These are phyloP conservation scores for Tokudaia tokunoshimensis DNA, from an alignment of 2,797 vertebrate genomes.

Conservation along the genomic window DNA sequence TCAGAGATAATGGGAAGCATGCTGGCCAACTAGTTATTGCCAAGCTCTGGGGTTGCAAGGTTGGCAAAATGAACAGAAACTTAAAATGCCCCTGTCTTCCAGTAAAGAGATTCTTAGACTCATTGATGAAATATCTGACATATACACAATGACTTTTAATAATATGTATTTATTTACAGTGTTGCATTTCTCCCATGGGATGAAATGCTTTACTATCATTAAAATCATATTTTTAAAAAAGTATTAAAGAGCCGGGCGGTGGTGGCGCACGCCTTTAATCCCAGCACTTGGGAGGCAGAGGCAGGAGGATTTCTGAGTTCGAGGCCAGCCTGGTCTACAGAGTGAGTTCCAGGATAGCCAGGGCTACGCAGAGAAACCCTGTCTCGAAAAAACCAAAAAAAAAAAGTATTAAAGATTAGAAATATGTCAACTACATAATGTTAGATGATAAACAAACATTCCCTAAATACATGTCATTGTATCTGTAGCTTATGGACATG, in stretches of 20 bases:
- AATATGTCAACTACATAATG: background rate
- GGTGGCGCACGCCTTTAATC: too few relatives aligned
- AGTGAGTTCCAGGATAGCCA: too few relatives aligned
- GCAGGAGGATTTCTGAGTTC: too few relatives aligned
- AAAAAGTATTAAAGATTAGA: conserved; percentile 24
- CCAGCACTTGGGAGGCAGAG: too few relatives aligned
- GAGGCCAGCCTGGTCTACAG: too few relatives aligned
- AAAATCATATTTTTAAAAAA: conserved; percentile 30
- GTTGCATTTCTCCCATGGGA: background rate
- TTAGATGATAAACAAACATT: conserved; percentile 11
- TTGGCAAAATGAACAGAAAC: background rate
- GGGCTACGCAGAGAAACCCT: too few relatives aligned
- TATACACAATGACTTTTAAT: background rate
- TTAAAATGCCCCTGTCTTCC: background rate
- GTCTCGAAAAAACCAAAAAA: too few relatives aligned
- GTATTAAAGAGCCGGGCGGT: conserved; percentile 31
- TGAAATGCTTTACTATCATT: background rate
- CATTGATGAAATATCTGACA: background rate
- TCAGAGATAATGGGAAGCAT: background rate
- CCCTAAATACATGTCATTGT: background rate
- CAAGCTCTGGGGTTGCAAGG: background rate
- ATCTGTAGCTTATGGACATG: background rate
- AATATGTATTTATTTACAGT: background rate
- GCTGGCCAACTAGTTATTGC: background rate
- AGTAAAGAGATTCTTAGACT: background rate